Base-by-base conservation (phyloP, 2,113 vertebrate species). In the Phocoena phocoena region DNA sequence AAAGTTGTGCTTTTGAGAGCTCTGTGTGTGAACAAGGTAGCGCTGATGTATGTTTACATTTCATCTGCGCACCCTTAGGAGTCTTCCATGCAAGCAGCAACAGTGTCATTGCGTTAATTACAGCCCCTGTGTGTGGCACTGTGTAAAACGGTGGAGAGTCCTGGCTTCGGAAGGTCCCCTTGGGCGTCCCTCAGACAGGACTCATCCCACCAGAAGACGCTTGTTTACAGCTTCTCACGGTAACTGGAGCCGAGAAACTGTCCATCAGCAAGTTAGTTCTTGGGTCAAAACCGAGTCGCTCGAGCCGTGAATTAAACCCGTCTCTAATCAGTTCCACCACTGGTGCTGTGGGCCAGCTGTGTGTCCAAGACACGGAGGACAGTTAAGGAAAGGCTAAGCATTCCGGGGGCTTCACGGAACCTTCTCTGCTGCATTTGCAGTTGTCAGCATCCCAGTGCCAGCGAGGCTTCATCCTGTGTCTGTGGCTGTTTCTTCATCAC, bases 361-460 rank as follows among this genome's bases (percentile, higher is more conserved):
- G 65, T 13, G 67, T 9, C 47, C 71, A 3, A 18, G 77, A 26
- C 26, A 0, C 67, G 1, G 28, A 0, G 15, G 12, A 0, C 14
- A 0, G 8, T 5, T 38, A 13, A 25, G 5, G 33, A 28, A n/a
- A 23, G 14, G 80, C 26, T 1, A 20, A 7, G 38, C 50, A 60
- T 31, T 21, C 11, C 0, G 0, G 85, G 33, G 33, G 6, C 23
- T 3, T 26, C 3, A 1, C 50, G 36, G 28, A 18, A 41, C 33
- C 86, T 3, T n/a, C 23, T 20, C 58, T 83, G 67, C n/a, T 26
- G 0, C 26, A 0, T 9, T 18, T 31, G 38, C 38, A 1, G 0
- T 13, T 3, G 2, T 11, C 28, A 0, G 47, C n/a, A 0, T 20
- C 7, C 15, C 5, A 0, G 6, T 8, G 12, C 1, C n/a, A 68